These are phyloP conservation scores for Ophiodon elongatus DNA, from an alignment of 2,113 vertebrate species.

Conservation along the genomic window DNA sequence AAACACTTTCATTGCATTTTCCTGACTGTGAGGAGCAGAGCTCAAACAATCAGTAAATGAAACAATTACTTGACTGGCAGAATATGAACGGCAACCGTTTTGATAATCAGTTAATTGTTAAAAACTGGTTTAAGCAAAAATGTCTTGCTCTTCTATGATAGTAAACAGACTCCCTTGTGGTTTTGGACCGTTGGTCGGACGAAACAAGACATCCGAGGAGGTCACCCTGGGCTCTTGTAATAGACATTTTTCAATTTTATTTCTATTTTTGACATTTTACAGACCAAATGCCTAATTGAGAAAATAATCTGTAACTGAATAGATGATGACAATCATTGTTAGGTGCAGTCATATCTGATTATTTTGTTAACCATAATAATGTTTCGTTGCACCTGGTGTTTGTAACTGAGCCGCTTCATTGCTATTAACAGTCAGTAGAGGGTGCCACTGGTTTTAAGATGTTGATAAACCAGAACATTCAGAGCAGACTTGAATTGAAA, in stretches of 20 bases:
- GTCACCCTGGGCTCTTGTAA: not conserved
- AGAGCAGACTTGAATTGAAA: not conserved
- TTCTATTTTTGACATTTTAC: not conserved
- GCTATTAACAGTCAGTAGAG: constrained; percentile 56
- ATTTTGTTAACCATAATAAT: not conserved
- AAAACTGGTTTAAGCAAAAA: not conserved
- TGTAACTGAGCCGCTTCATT: not conserved
- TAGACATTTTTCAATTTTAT: not conserved
- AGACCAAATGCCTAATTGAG: not conserved
- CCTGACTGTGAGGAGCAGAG: not conserved
- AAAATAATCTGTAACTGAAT: not conserved
- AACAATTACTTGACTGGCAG: not conserved
- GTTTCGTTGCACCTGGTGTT: not conserved
- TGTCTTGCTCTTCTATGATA: not conserved
- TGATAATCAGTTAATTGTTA: not conserved
- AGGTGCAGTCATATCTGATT: not conserved
- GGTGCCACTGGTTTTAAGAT: constrained; percentile 55
- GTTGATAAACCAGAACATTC: not conserved
- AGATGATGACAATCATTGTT: not conserved
- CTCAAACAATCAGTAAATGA: not conserved
- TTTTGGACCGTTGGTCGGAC: not conserved
- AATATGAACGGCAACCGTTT: not conserved
- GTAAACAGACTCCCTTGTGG: not conserved
- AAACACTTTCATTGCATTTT: not conserved
- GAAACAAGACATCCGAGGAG: not conserved